phyloP scores from a whole-genome alignment of 2,888 invertebrate species.

The Phalangium opilio region DNA sequence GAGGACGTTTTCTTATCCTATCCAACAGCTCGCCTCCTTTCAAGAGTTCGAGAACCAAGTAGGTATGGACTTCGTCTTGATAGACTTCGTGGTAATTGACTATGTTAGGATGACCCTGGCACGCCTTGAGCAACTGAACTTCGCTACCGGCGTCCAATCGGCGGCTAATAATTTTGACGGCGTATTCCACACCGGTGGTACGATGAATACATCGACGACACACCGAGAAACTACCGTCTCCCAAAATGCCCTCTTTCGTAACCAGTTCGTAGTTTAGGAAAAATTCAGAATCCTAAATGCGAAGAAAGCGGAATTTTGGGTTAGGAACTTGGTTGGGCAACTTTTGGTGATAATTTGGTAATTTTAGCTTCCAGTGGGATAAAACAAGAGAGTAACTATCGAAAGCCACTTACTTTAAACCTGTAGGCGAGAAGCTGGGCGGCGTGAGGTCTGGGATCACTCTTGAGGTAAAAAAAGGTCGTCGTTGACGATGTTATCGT shows the following conservation, averaged over 20 bases:
- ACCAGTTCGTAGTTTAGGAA: slow-evolving; percentile 68
- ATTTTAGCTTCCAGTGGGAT: no score
- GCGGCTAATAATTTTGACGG: slow-evolving; percentile 69
- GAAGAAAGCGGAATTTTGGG: slow-evolving; percentile 15
- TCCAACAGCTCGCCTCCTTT: slow-evolving; percentile 64
- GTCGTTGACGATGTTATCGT: slow-evolving; percentile 57
- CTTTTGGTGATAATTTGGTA: no score
- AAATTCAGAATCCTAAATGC: slow-evolving; percentile 67
- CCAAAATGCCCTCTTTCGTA: slow-evolving; percentile 49
- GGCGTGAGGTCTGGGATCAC: slow-evolving; percentile 39
- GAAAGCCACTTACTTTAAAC: slow-evolving; percentile 36
- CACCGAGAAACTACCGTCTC: slow-evolving; percentile 78
- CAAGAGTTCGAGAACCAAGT: slow-evolving; percentile 74
- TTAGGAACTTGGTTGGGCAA: no score
- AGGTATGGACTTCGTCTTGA: slow-evolving; percentile 66
- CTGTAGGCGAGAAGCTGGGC: slow-evolving; percentile 40
- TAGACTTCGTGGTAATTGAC: slow-evolving; percentile 69
- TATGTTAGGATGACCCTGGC: slow-evolving; percentile 78
- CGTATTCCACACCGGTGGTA: slow-evolving; percentile 55
- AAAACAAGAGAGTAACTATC: no score
- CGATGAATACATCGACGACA: slow-evolving; percentile 64
- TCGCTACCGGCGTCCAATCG: slow-evolving; percentile 53
- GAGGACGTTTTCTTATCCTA: slow-evolving; percentile 46
- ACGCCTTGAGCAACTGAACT: slow-evolving; percentile 56
- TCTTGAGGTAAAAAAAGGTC: slow-evolving; percentile 42